Evolutionary conservation across 2,113 vertebrate genomes (phyloP), one percentile per base, ranked within the genome.

Genomic region (Melanostigma gelatinosum): DNA sequence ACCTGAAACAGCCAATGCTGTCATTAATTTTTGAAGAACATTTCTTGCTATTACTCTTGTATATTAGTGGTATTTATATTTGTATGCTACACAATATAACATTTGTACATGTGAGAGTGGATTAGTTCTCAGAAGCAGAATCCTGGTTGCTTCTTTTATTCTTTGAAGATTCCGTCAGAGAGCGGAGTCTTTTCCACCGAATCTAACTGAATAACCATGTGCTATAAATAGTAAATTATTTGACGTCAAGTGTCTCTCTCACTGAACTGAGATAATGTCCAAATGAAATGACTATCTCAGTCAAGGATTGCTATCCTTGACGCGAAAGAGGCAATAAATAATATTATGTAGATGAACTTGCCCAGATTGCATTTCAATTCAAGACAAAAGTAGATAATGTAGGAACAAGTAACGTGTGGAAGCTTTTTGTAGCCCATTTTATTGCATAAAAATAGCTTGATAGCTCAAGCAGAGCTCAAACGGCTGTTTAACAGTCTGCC

Each of bases 401-500:
- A 42, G 32, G 10, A 80, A n/a, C 32, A 82, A 82, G 75, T 69
- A 79, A 24, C 9, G 6, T 0, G 18, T 29, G 52, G 73, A 79
- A 32, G 66, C 72, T 64, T 60, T 54, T 3, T 6, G 2, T 0
- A 1, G 16, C 16, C 18, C 32, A 40, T 74, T 83, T 69, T n/a
- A 71, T 46, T 72, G 13, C 62, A 74, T 46, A 55, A 34, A 76
- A 72, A 75, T 75, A 40, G 65, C 77, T 73, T 70, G 62, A 74
- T 74, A 64, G 57, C 44, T 76, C 27, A 54, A 82, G 75, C 60
- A 48, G 71, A 66, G 38, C 63, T 68, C 50, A 76, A 85, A 4
- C 27, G 57, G 63, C 84, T 84, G 72, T 78, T 80, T 79, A 83
- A 80, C 72, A 74, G 84, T 81, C 64, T 75, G 66, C 74, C 75